Evolutionary conservation across 2,888 invertebrate species (phyloP), one percentile per base, ranked within the genome.

Genomic region (Heteropelma amictum): DNA sequence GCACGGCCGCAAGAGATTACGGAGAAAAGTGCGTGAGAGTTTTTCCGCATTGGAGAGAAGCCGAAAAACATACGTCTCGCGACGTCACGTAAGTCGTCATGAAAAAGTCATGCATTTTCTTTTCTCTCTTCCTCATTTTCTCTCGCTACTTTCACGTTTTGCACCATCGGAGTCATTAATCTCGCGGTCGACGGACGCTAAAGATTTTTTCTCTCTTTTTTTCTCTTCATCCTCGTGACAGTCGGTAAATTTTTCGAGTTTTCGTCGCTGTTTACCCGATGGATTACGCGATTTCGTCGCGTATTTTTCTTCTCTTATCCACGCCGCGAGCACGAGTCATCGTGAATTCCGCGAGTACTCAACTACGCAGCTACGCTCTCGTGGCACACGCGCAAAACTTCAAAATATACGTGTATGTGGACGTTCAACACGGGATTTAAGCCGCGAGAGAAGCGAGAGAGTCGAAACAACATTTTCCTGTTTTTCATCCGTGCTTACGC

Each of bases 301-400:
- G 45, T 26, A 14, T 21, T 5, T 30, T 30, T 12, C 19, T 40
- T 58, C 42, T 26, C 40, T 58, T 58, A 10, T 42, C 49, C 54
- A 23, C 45, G 45, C 45, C 33, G 19, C 21, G 3, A 21, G 45
- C 21, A 30, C 45, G 45, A 49, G n/a, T 33, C 23, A 6, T 35
- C 45, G 23, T n/a, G 40, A 26, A 38, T 54, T 40, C 51, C 30
- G 21, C 64, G 38, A 51, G 47, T 51, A n/a, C 28, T 40, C 19
- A 19, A 67, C 30, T 67, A 56, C 67, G 67, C 67, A 67, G 67
- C 67, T 65, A 54, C 21, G 19, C 30, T 10, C n/a, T 12, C 21
- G 10, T 61, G 47, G 47, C 60, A 47, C 61, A 61, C 61, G 35
- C 61, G 61, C 61, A 33, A 61, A 61, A 61, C 30, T 47, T 61